Conservation (phyloP, 2,888 invertebrate genomes). For the Dermolepida albohirtum region DNA sequence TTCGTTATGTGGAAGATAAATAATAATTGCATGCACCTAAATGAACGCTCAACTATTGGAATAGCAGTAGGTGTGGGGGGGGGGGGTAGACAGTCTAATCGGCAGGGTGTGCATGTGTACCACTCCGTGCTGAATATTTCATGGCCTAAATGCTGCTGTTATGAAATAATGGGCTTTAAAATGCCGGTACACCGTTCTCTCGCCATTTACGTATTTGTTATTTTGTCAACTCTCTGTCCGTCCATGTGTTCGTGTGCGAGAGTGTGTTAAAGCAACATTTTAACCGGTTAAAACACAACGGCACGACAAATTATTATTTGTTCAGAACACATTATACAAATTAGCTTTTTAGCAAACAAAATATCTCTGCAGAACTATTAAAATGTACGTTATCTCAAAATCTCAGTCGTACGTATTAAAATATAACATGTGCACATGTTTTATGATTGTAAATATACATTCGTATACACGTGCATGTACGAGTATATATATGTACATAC, state of each 20-base stretch:
- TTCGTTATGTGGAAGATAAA: constrained; percentile 57
- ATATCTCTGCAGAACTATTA: constrained; percentile 20
- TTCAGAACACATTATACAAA: constrained; percentile 41
- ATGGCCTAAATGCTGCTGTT: constrained; percentile 46
- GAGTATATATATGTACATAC: no score
- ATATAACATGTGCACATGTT: no score
- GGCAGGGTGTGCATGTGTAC: constrained; percentile 33
- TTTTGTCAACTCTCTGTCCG: constrained; percentile 40
- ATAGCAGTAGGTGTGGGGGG: not conserved
- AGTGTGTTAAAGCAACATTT: constrained; percentile 22
- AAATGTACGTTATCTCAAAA: constrained; percentile 21
- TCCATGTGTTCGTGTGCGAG: constrained; percentile 23
- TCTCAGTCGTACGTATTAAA: constrained; percentile 18
- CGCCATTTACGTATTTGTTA: constrained; percentile 42
- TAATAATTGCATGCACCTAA: constrained; percentile 59
- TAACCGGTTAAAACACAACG: constrained; percentile 11
- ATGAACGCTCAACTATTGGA: constrained; percentile 54
- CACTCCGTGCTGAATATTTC: constrained; percentile 44
- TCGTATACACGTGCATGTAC: no score
- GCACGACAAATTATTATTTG: constrained; percentile 42
- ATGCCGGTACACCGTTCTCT: constrained; percentile 27
- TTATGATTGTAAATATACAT: no score
- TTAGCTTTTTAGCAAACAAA: constrained; percentile 37
- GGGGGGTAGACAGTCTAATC: constrained; percentile 15
- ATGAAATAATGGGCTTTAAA: constrained; percentile 46